These are phyloP conservation scores for Microvelia longipes DNA, from an alignment of 1,140 invertebrate genomes.

Conservation along the genomic window DNA sequence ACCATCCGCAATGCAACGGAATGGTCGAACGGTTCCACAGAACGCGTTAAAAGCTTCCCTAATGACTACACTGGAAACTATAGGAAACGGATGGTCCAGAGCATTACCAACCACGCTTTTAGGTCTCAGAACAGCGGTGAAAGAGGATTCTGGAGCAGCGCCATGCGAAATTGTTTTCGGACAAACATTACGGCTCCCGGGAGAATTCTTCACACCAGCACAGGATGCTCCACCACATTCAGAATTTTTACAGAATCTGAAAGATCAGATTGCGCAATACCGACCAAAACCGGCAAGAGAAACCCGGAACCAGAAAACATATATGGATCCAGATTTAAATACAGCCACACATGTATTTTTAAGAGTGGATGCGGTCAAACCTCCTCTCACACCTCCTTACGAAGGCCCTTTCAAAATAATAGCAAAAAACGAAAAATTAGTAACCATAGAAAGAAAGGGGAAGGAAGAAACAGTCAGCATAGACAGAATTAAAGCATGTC, in stretches of 20 bases:
- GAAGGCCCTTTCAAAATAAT: not conserved
- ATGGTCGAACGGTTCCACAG: not conserved
- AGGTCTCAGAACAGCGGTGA: not conserved
- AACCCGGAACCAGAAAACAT: not conserved
- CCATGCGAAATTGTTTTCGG: not conserved
- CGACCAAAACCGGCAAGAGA: not conserved
- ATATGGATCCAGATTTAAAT: not conserved
- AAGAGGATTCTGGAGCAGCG: not conserved
- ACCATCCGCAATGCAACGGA: conserved; percentile 21
- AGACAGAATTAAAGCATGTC: not conserved
- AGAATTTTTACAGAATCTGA: not conserved
- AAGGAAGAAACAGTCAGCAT: not conserved
- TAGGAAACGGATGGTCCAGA: not conserved
- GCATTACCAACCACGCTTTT: not conserved
- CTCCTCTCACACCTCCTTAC: not conserved
- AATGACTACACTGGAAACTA: not conserved
- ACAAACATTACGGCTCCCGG: not conserved
- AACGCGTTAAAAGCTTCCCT: not conserved
- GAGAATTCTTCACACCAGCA: not conserved
- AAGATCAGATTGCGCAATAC: not conserved
- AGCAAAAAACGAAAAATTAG: not conserved
- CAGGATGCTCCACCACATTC: not conserved
- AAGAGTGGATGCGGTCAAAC: not conserved
- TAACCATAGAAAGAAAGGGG: not conserved
- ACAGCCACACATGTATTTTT: not conserved